Conservation (phyloP, 1,140 invertebrate genomes). For the Drosophila sp. region DNA sequence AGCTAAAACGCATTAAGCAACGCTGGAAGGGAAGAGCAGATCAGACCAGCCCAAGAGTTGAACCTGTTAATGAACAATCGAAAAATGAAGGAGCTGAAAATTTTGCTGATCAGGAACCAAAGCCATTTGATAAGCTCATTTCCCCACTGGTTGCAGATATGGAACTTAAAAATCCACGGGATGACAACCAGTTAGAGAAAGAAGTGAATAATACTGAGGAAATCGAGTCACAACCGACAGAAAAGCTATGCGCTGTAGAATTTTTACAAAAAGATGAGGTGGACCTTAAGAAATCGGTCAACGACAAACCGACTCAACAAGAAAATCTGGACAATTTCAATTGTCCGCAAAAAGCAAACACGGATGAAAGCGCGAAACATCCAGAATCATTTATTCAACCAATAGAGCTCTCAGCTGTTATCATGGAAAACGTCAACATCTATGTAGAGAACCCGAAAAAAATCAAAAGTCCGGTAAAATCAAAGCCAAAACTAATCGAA, state of each 20-base stretch:
- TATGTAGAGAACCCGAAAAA: not conserved
- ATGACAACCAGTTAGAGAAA: not conserved
- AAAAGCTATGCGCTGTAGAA: not conserved
- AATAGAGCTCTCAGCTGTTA: conserved; percentile 8
- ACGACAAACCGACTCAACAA: not conserved
- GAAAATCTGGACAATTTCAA: not conserved
- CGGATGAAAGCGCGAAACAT: not conserved
- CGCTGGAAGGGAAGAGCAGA: conserved; percentile 17
- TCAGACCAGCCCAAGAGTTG: not conserved
- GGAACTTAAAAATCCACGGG: not conserved
- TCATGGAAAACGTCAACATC: no score
- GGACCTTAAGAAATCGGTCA: no score
- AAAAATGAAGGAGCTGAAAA: not conserved
- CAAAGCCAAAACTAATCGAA: not conserved
- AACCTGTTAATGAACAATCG: not conserved
- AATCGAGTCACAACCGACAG: not conserved
- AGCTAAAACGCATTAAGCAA: conserved; percentile 38
- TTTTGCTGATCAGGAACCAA: not conserved
- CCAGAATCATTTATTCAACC: not conserved
- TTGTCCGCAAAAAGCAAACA: not conserved
- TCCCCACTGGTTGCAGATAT: no score
- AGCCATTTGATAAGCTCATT: no score
- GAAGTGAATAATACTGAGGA: not conserved
- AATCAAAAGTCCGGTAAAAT: not conserved
- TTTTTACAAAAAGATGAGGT: not conserved